Conservation (phyloP, 2,797 vertebrate species). For the Thamnophis elegans region DNA sequence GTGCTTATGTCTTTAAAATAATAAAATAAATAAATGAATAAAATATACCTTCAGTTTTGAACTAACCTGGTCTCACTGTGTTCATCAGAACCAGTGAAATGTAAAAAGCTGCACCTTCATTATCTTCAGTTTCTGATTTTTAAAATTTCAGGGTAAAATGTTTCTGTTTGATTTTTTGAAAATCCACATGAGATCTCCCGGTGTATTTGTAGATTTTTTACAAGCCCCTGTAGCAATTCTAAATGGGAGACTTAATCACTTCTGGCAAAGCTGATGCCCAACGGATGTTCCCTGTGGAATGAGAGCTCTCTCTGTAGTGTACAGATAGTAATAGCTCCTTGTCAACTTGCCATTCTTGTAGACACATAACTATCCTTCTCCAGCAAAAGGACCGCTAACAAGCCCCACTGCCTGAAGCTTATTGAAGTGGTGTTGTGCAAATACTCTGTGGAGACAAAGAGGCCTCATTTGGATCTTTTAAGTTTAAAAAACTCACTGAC, state of each 20-base stretch:
- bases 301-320: neutral
- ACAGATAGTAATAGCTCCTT: neutral
- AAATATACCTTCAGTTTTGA: neutral
- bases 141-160: neutral
- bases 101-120: too few species aligned
- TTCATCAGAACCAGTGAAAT: neutral
- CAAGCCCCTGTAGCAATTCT: neutral
- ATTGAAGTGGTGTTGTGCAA: neutral
- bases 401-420: constrained; percentile 1
- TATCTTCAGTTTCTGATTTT: neutral
- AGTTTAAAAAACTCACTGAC: neutral
- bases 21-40: too few species aligned
- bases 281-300: neutral
- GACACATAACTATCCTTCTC: constrained; percentile 5
- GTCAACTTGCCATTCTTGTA: neutral
- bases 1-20: too few species aligned
- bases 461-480: neutral
- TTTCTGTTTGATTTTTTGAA: neutral
- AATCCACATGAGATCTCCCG: neutral
- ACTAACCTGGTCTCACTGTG: neutral
- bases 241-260: neutral
- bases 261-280: too few species aligned
- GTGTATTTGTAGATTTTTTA: neutral
- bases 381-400: constrained; percentile 20
- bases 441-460: constrained; percentile 9